Conservation (phyloP, 2,113 vertebrate genomes). For the Symphodus melops region DNA sequence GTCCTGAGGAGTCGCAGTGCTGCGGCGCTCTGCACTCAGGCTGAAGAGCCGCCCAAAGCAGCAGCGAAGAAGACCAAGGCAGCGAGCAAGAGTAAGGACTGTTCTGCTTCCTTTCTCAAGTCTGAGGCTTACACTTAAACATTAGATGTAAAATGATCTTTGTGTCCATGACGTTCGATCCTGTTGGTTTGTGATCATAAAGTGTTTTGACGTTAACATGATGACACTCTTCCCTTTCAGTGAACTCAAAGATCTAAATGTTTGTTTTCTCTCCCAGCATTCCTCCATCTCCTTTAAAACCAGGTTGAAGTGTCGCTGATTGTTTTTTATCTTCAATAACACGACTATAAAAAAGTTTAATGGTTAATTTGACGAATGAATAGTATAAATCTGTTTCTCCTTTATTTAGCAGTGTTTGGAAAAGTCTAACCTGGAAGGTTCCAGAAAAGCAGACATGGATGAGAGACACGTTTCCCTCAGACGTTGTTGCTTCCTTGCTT, state of each 20-base stretch:
- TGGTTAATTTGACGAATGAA: not conserved
- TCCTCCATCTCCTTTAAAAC: not conserved
- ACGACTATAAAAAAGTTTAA: not conserved
- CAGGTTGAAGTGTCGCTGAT: not conserved
- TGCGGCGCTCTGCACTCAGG: slow-evolving; percentile 74
- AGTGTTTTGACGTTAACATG: not conserved
- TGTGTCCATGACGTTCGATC: not conserved
- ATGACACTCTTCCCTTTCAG: slow-evolving; percentile 6
- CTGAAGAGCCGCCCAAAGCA: slow-evolving; percentile 67
- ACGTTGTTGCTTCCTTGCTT: not conserved
- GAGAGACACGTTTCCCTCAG: not conserved
- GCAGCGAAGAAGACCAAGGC: slow-evolving; percentile 71
- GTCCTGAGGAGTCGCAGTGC: slow-evolving; percentile 63
- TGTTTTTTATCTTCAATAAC: not conserved
- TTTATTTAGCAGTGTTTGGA: not conserved
- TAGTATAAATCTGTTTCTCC: not conserved
- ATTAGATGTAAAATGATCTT: not conserved
- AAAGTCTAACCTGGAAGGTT: not conserved
- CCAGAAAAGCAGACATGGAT: not conserved
- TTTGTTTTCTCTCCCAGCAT: not conserved
- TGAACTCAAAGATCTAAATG: slow-evolving; percentile 3
- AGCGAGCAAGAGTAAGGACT: slow-evolving; percentile 69
- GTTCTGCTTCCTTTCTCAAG: not conserved
- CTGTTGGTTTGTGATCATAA: not conserved
- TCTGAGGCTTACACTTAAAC: not conserved